Base-by-base conservation (phyloP, 1,140 invertebrate species). In the Drosophila sucinea region DNA sequence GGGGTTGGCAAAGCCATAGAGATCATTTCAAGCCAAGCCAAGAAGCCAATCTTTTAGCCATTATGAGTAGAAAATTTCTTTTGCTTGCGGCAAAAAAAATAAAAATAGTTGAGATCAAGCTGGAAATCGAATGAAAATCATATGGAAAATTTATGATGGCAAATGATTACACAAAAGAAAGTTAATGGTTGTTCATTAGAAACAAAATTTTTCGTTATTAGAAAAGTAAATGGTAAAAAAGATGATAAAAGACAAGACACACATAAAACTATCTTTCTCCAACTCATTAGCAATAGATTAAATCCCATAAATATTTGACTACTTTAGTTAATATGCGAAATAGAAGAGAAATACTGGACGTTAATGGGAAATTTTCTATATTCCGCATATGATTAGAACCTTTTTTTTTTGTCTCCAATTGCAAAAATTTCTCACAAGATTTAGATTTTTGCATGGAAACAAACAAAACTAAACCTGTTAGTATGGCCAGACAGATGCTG, bases 1-100 rank as follows among this genome's bases (percentile, higher is more conserved):
- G 47, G 68, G 58, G 67, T 67, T 67, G 30, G 57, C 11, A 27
- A 56, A 32, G 29, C 30, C 27, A 56, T 32, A 11, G 30, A 32
- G 30, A 7, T 58, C 32, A 58, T 5, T 29, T 23, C 7, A 8
- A 58, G 33, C 56, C 56, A 58, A 58, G 56, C 32, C 44, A 51
- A 58, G 56, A 38, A 58, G 56, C 56, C 56, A 35, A 58, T 58
- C 56, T 58, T 58, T 25, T 8, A 38, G 44, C 32, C 17, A 33
- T 58, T 57, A 35, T 57, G 27, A 33, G 32, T 23, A 35, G 30
- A 57, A 57, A 57, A 57, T 57, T 23, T 47, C 2, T 6, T 25
- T 6, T 7, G 44, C 44, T 23, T 35, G 55, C 55, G 5, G 32
- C 55, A 10, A 35, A 32, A 10, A 55, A 30, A 27, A 29, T 55